These are phyloP conservation scores for Momotus momota DNA, from an alignment of 2,797 vertebrate species.

Conservation along the genomic window DNA sequence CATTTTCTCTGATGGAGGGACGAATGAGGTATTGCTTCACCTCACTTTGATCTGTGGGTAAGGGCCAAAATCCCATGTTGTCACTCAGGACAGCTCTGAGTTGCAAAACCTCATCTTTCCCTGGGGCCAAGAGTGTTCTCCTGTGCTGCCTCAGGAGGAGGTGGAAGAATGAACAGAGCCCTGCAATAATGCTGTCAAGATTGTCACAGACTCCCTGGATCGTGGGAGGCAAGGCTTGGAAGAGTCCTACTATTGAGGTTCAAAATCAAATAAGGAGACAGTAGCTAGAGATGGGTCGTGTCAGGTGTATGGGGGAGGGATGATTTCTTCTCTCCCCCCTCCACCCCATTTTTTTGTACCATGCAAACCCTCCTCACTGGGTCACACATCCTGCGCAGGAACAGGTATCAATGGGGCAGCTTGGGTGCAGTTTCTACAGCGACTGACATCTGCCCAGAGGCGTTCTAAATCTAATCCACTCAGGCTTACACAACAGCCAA, in stretches of 20 bases:
- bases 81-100: not conserved
- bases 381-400: not conserved
- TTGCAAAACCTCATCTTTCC: not conserved
- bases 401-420: not conserved
- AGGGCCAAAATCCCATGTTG: not conserved
- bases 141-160: not conserved
- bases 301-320: not conserved
- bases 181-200: slow-evolving; percentile 29
- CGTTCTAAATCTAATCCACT: not conserved
- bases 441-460: not conserved
- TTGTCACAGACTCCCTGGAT: not conserved
- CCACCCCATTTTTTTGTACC: not conserved
- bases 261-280: not conserved
- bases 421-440: not conserved
- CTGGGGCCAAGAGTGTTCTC: not conserved
- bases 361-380: not conserved
- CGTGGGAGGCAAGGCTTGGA: slow-evolving; percentile 3
- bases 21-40: not conserved
- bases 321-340: not conserved
- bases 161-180: slow-evolving; percentile 14
- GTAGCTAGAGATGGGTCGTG: not conserved
- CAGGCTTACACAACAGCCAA: not conserved
- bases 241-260: not conserved
- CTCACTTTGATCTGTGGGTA: not conserved
- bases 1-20: not conserved